Percentiles rank a stretch among this genome's conserved stretches.
phyloP scores from a whole-genome alignment of 2,888 invertebrate species.

The Anoncus sp. region DNA sequence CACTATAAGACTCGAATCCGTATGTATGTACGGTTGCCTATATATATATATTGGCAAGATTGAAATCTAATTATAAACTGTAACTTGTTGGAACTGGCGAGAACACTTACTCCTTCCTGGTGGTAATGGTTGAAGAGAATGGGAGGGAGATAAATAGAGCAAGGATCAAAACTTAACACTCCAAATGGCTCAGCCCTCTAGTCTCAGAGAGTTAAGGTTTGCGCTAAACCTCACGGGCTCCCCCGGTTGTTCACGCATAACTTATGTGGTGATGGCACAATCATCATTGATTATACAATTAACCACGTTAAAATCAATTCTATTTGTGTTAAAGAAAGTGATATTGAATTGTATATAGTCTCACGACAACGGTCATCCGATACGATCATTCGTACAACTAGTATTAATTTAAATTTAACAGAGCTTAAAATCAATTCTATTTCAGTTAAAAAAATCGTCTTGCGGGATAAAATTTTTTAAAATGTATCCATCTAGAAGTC shows the following conservation, averaged over 20 bases:
- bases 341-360: not conserved
- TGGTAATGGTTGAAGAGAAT: not conserved
- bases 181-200: constrained; percentile 4
- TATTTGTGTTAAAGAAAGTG: too few relatives aligned
- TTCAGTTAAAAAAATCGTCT: not conserved
- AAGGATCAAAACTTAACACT: constrained; percentile 42
- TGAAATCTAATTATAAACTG: constrained; percentile 52
- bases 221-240: not conserved
- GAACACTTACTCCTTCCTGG: constrained; percentile 22
- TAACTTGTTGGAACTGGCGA: constrained; percentile 44
- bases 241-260: not conserved
- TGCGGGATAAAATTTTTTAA: too few relatives aligned
- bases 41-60: constrained; percentile 18
- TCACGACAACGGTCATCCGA: too few relatives aligned
- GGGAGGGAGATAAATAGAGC: not conserved
- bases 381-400: too few relatives aligned
- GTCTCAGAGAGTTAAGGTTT: constrained; percentile 1
- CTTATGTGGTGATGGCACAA: not conserved
- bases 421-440: not conserved
- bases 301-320: too few relatives aligned
- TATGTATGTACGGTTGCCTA: not conserved
- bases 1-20: constrained; percentile 9
- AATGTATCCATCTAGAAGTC: too few relatives aligned
- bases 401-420: too few relatives aligned
- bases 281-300: too few relatives aligned